Conservation (phyloP, 1,140 invertebrate genomes). For the roundworm (Caenorhabditis elegans) region DNA sequence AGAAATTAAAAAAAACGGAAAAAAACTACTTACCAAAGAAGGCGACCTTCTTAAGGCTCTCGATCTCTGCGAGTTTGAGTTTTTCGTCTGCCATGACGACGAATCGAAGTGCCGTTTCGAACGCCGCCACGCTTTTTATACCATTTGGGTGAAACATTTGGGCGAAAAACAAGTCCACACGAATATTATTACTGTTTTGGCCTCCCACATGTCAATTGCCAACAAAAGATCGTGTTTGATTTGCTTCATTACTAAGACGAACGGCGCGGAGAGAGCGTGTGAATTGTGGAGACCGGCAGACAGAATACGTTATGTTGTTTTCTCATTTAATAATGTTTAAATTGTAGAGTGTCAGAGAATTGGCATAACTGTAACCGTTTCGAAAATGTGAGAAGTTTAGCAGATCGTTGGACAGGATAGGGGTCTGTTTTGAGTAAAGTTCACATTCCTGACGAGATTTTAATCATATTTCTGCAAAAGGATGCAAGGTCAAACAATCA, state of each 20-base stretch:
- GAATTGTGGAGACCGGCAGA: not conserved
- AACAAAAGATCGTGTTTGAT: not conserved
- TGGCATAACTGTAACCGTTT: slow-evolving; percentile 11
- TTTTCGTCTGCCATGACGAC: slow-evolving; percentile 39
- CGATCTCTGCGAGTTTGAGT: slow-evolving; percentile 41
- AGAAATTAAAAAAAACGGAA: not conserved
- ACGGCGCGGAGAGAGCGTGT: not conserved
- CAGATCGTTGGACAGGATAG: no score
- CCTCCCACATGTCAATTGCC: no score
- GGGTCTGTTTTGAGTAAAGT: no score
- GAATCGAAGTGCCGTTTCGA: slow-evolving; percentile 21
- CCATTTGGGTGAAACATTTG: not conserved
- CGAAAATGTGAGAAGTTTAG: not conserved
- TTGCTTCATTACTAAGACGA: not conserved
- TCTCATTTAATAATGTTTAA: not conserved
- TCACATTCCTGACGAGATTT: no score
- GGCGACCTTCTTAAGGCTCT: slow-evolving; percentile 44
- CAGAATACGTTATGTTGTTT: not conserved
- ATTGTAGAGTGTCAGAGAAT: no score
- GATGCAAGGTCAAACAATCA: no score
- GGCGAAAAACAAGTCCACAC: not conserved
- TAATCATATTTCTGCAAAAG: no score
- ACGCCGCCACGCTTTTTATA: not conserved
- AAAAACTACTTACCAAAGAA: slow-evolving; percentile 35
- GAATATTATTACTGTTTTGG: not conserved